Evolutionary conservation across 2,797 vertebrate species (phyloP), one percentile per base, ranked within the genome.

Genomic region (Sebastes minor): DNA sequence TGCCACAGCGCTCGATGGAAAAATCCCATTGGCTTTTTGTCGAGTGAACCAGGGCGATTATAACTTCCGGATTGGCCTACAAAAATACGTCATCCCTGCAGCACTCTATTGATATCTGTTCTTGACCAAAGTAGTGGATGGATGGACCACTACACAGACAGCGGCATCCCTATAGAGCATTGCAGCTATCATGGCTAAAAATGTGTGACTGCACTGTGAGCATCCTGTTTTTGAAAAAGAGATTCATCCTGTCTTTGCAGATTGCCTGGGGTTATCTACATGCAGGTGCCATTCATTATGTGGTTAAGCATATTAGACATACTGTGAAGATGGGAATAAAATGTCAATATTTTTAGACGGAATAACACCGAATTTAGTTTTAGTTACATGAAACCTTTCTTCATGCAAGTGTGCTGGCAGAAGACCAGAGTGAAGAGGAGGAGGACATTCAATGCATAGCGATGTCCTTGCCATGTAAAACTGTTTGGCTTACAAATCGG

Each of bases 381-480:
- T 56, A 71, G 14, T 38, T 67, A 60, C n/a, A 77, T 60, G 42
- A 27, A 59, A 20, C 64, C 68, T 67, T 88, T 52, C 46, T 72
- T 71, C 53, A 74, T 78, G 18, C 38, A 68, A 60, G 60, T 80
- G 76, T 33, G 28, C 65, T 79, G 71, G 74, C 81, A 74, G 9
- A 70, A 71, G 67, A 86, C 57, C 28, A 38, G 64, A 67, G 80
- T 75, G 69, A 82, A 59, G 33, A 74, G 66, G 75, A 71, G 23
- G 73, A 68, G 69, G 82, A 82, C 71, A 72, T 80, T 86, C 78
- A 83, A 88, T 89, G 77, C 81, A 86, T 78, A 35, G 77, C 76
- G 75, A 77, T 86, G 73, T 73, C 81, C 57, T 65, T 79, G 78
- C 75, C 72, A 80, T 80, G 78, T 78, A 65, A 74, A 88, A 82